Base-by-base conservation (phyloP, 2,797 vertebrate species). In the Fratercula arctica region DNA sequence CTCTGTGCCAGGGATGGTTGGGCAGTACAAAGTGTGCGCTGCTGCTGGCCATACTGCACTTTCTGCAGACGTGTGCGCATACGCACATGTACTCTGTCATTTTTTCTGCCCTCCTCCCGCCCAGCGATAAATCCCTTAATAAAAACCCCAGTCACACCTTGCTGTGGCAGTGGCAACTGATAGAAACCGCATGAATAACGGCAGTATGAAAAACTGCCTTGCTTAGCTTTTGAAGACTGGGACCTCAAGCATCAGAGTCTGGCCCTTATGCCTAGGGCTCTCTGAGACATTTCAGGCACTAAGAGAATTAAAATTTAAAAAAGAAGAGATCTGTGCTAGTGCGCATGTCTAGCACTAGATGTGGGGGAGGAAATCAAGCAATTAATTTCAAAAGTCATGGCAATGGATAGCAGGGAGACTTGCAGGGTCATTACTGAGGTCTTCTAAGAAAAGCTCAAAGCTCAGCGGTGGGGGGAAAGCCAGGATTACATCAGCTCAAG, bases 1-100 rank as follows among this genome's bases (percentile, higher is more conserved):
- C 46, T 63, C 33, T 37, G 41, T 24, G 59, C 37, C 48, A 53
- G 16, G 29, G 33, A 19, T 37, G 46, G 59, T 29, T 14, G 21
- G 4, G 11, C 41, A 14, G 1, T 8, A 31, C 2, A 1, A 64
- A 78, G 16, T 0, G 0, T 1, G 3, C 1, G 0, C 2, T 31
- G 48, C 72, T 82, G 54, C 77, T 59, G 51, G 31, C 29, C 69
- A 13, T 29, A 26, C 9, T 19, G 17, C 13, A 14, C 56, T 68
- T 28, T 3, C 2, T 12, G 33, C 16, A 28, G 16, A 12, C 4
- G 46, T 11, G 61, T 13, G 20, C 5, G 4, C 13, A 18, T 6
- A 13, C 15, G 10, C 14, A 21, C 4, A 13, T 23, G 8, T 0
- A 61, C 16, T 57, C 35, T n/a, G n/a, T 7, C 26, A 19, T 13